Conservation (phyloP, 2,797 vertebrate genomes). For the Galaxias olidus region DNA sequence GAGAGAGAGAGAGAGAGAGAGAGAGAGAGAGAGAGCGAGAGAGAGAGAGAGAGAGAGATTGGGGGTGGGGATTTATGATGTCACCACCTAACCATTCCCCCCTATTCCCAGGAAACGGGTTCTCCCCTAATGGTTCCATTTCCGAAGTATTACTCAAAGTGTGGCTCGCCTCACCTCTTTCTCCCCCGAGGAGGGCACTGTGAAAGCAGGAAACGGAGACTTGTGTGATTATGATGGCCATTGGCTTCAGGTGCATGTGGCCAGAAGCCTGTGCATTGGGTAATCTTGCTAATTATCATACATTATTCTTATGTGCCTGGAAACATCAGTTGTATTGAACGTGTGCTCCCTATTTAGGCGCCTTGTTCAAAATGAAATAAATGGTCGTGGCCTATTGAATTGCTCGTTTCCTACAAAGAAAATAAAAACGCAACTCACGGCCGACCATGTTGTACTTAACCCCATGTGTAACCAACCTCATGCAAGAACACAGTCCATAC, state of each 20-base stretch:
- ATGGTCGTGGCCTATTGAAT: neutral
- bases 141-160: constrained; percentile 45
- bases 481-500: too few species aligned
- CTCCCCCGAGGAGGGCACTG: constrained; percentile 14
- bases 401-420: constrained; percentile 5
- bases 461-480: too few species aligned
- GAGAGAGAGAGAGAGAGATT: neutral
- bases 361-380: neutral
- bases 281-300: too few species aligned
- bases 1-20: neutral
- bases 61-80: constrained; percentile 27
- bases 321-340: constrained; percentile 7
- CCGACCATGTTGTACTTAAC: too few species aligned
- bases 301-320: too few species aligned
- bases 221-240: constrained; percentile 27
- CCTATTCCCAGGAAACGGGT: constrained; percentile 13
- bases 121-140: constrained; percentile 47
- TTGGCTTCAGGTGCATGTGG: neutral
- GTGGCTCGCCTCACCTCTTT: constrained; percentile 19
- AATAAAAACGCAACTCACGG: too few species aligned
- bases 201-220: constrained; percentile 32
- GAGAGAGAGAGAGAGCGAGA: neutral
- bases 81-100: constrained; percentile 29
- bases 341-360: neutral
- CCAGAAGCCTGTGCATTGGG: too few species aligned